These are phyloP conservation scores for Nothocercus julius DNA, from an alignment of 2,113 vertebrate genomes.

Conservation along the genomic window DNA sequence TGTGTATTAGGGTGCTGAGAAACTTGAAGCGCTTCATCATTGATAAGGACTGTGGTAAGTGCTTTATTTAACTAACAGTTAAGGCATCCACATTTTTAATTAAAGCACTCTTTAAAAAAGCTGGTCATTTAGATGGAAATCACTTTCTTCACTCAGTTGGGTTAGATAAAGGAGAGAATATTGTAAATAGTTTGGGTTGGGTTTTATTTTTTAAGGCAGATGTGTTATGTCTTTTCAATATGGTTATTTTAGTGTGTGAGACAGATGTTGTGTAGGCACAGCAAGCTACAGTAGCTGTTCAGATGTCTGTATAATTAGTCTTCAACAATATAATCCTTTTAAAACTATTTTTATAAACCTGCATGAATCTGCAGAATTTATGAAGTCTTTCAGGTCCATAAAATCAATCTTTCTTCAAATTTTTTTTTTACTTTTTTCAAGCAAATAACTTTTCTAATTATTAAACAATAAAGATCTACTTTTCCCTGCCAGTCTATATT, in stretches of 20 bases:
- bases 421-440: not conserved
- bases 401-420: not conserved
- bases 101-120: not conserved
- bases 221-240: not conserved
- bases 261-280: constrained; percentile 13
- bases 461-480: not conserved
- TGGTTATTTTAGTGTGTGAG: constrained; percentile 1
- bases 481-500: not conserved
- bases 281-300: not conserved
- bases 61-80: not conserved
- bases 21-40: not conserved
- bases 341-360: not conserved
- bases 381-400: not conserved
- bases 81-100: not conserved
- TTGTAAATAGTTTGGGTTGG: not conserved
- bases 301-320: not conserved
- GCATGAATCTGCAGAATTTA: not conserved
- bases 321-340: not conserved
- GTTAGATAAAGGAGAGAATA: not conserved
- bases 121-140: not conserved
- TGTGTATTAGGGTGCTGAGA: not conserved
- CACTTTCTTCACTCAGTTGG: not conserved
- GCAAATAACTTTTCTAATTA: not conserved
- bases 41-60: not conserved
- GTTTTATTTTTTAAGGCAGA: not conserved